phyloP scores from a whole-genome alignment of 2,888 invertebrate genomes.

The Ametastegia equiseti region DNA sequence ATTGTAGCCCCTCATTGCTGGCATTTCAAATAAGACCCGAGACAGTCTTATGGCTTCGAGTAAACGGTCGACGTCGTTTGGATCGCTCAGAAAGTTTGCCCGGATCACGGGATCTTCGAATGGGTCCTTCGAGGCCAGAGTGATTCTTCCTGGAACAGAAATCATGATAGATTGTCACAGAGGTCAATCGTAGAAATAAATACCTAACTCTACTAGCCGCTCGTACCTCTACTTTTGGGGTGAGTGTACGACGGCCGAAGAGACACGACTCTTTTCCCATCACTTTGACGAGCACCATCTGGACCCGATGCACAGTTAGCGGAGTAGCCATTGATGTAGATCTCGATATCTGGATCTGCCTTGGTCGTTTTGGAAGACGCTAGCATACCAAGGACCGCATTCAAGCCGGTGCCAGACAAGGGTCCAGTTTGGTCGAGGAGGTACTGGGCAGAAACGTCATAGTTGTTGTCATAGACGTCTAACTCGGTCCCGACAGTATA shows the following conservation, averaged over 20 bases:
- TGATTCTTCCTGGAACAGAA: slow-evolving; percentile 74
- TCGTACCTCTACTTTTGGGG: slow-evolving; percentile 81
- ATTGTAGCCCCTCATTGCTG: slow-evolving; percentile 67
- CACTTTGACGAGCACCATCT: slow-evolving; percentile 70
- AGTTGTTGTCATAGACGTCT: slow-evolving; percentile 78
- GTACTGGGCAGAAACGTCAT: slow-evolving; percentile 82
- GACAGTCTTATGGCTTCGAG: slow-evolving; percentile 81
- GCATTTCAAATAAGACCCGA: slow-evolving; percentile 78
- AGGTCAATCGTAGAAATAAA: neutral
- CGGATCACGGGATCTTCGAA: slow-evolving; percentile 83
- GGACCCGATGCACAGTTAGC: slow-evolving; percentile 80
- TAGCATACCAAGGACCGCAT: slow-evolving; percentile 77
- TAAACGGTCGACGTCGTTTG: slow-evolving; percentile 81
- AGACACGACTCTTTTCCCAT: slow-evolving; percentile 61
- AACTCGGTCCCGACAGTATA: slow-evolving; percentile 78
- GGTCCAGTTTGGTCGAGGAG: slow-evolving; percentile 80
- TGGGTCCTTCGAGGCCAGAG: slow-evolving; percentile 83
- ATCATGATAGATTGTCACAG: neutral
- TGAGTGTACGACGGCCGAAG: slow-evolving; percentile 78
- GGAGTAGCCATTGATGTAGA: slow-evolving; percentile 82
- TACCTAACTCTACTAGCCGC: neutral
- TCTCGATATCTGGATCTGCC: slow-evolving; percentile 82
- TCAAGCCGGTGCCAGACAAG: slow-evolving; percentile 79
- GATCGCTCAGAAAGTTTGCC: slow-evolving; percentile 86
- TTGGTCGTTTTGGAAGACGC: slow-evolving; percentile 80